phyloP scores from a whole-genome alignment of 2,888 invertebrate species.

The Ischnus inquisitorius region DNA sequence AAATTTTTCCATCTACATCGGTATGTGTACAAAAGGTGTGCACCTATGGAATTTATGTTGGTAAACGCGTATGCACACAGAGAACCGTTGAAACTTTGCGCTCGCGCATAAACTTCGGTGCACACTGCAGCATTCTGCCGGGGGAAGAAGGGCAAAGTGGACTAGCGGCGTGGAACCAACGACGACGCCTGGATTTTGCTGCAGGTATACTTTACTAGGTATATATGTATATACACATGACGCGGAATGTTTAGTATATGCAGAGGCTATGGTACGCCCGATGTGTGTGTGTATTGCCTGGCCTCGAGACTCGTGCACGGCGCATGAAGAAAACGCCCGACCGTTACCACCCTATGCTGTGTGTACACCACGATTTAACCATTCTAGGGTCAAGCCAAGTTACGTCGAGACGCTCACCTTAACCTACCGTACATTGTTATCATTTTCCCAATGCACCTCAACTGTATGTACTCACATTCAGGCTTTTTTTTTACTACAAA shows the following conservation, averaged over 20 bases:
- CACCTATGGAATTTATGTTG: constrained; percentile 1
- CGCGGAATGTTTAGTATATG: background rate
- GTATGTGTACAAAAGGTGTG: too few species aligned
- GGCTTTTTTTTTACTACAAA: too few species aligned
- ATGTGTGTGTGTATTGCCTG: constrained; percentile 30
- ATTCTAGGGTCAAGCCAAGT: constrained; percentile 47
- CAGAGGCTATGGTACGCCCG: constrained; percentile 4
- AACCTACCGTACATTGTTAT: constrained; percentile 50
- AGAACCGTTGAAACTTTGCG: constrained; percentile 53
- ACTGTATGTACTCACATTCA: too few species aligned
- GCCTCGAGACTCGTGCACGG: constrained; percentile 49
- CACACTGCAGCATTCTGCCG: constrained; percentile 14
- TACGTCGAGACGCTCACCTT: constrained; percentile 54
- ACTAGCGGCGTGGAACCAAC: constrained; percentile 43
- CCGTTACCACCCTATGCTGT: background rate
- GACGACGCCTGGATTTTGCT: constrained; percentile 41
- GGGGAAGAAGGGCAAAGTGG: constrained; percentile 46
- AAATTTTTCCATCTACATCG: background rate
- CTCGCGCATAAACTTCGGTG: constrained; percentile 58
- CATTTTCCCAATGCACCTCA: too few species aligned
- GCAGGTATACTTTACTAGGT: constrained; percentile 24
- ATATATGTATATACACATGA: background rate
- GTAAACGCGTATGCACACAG: constrained; percentile 31
- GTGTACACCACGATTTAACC: constrained; percentile 29
- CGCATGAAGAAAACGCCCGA: constrained; percentile 9